Percentiles rank a stretch among this genome's conserved stretches.
These are phyloP conservation scores for Wasmannia auropunctata DNA, from an alignment of 1,140 invertebrate species.

Conservation along the genomic window DNA sequence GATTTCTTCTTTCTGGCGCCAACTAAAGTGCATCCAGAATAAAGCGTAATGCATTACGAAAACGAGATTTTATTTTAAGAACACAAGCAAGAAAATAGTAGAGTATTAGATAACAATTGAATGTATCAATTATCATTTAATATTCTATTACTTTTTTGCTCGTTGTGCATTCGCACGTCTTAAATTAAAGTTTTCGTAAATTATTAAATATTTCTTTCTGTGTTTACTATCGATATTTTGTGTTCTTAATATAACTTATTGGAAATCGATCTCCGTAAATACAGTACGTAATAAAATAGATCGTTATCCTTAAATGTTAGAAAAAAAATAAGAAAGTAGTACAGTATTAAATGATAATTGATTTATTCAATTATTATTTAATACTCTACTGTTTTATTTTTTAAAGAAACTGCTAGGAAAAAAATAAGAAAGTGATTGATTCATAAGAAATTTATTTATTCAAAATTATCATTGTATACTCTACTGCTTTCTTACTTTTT, in stretches of 20 bases:
- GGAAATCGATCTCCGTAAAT: not conserved
- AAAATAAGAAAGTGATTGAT: no score
- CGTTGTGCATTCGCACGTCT: no score
- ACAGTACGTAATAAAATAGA: not conserved
- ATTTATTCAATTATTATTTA: no score
- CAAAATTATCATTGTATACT: no score
- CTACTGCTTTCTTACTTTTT: not conserved
- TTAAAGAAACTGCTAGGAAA: no score
- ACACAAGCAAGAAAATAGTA: no score
- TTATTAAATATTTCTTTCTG: not conserved
- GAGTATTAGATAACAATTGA: no score
- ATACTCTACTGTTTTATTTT: no score
- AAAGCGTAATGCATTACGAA: conserved; percentile 1
- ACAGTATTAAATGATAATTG: not conserved
- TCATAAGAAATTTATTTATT: no score
- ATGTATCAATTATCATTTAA: not conserved
- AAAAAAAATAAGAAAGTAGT: not conserved
- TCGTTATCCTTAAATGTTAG: not conserved
- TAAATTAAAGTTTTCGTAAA: no score
- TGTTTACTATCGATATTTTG: not conserved
- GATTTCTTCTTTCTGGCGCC: conserved; percentile 13
- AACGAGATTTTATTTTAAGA: conserved; percentile 5
- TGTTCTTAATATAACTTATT: not conserved
- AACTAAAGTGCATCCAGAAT: not conserved
- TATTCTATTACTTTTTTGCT: no score